Base-by-base conservation (phyloP, 2,888 invertebrate genomes). In the Tenthredo amoena region DNA sequence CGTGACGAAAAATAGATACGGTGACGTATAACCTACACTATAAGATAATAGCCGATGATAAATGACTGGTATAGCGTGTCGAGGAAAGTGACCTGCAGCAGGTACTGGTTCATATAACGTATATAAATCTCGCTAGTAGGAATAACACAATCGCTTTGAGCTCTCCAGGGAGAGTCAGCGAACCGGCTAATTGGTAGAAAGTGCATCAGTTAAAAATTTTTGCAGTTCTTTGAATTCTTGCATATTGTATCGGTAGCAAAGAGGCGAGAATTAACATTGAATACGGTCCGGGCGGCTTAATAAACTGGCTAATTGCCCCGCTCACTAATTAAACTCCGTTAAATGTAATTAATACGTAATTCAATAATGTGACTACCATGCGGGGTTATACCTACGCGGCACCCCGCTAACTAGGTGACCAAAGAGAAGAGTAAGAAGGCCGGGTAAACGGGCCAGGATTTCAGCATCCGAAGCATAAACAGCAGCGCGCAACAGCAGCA, bases 401-500 rank as follows among this genome's bases (percentile, higher is more conserved):
- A 21, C 43, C 10, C 10, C 31, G 50, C 31, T 62, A 40, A 62
- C 81, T 21, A 26, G 81, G 81, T 37, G 62, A 81, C 34, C 18
- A 40, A 79, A 62, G 18, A 15, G 55, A n/a, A n/a, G 55, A 55
- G n/a, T 7, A 55, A 55, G n/a, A 15, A 18, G 18, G 18, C 50
- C 26, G 26, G 26, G 26, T 65, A 31, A 68, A 34, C 18, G 68
- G 34, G 34, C 26, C 40, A 26, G n/a, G 40, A 74, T 40, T 37
- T 34, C 71, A 37, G 71, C 21, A 6, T 40, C 40, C 12, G 74
- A 43, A 43, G 43, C 21, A 74, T 40, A 40, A 43, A 43, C 26
- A 43, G n/a, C 74, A 21, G 26, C 74, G 43, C 9, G 86, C 85
- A 79, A 26, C 43, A 40, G 71, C 58, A 82, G 89, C 90, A 91